Evolutionary conservation across 2,888 invertebrate genomes (phyloP), one percentile per base, ranked within the genome.

Genomic region (Hymenopus coronatus): DNA sequence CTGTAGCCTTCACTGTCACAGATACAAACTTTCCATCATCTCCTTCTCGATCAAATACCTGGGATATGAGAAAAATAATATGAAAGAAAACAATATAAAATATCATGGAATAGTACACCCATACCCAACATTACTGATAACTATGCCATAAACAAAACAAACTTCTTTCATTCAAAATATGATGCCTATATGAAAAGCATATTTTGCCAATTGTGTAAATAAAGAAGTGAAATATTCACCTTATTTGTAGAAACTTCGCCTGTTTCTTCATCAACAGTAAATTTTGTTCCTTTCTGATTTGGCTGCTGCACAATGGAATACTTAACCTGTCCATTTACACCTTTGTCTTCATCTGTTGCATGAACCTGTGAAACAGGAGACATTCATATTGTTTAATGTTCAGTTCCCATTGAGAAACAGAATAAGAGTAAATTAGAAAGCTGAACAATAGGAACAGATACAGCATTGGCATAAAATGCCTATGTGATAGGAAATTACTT

Each of bases 241-340:
- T 98, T 98, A 92, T 98, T 98, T 9, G 98, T 98, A 0, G 97
- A 97, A 88, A 99, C 98, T 93, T 98, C 97, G 4, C 99, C 99
- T 82, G 98, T 98, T 93, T 98, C 97, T 93, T 98, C 98, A 92
- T 99, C 98, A 0, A 99, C 98, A 0, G 97, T 97, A 92, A 99
- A 99, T 93, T 98, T 98, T 0, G 98, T 98, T 88, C 98, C 98
- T 94, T 98, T 98, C 92, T 98, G 98, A 95, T 98, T 97, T 0
- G 98, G 98, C 93, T 98, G 98, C 92, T 98, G 98, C 0, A 98
- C 98, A 92, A 99, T 98, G n/a, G 98, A 98, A 93, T 99, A 99
- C 93, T 98, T 98, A 27, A 98, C 98, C 95, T 98, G 98, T 82
- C 98, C 98, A 92, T 98, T 98, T 8, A 98, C 98, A 84, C 99